Conservation (phyloP, 2,113 vertebrate genomes). For the Dendrocopos noguchii region DNA sequence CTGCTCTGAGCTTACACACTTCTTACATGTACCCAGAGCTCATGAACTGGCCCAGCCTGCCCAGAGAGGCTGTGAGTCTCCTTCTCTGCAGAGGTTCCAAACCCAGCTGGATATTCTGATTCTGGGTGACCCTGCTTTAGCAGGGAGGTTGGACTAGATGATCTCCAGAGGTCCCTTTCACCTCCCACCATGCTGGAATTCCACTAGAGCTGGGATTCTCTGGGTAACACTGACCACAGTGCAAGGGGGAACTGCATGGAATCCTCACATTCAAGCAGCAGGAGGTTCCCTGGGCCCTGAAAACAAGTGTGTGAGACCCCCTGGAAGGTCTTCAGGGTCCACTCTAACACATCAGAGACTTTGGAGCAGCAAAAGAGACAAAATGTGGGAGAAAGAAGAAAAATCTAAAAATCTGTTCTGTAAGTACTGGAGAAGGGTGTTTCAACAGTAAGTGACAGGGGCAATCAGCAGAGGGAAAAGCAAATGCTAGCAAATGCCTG, state of each 20-base stretch:
- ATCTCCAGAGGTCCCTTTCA: too few relatives aligned
- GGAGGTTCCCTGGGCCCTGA: neutral
- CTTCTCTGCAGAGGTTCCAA: too few relatives aligned
- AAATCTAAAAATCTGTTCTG: neutral
- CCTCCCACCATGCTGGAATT: too few relatives aligned
- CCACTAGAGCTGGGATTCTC: neutral
- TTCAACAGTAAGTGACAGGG: neutral
- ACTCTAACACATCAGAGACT: neutral
- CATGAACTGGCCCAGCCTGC: neutral
- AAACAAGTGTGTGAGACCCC: neutral
- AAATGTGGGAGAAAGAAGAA: neutral
- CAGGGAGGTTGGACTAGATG: too few relatives aligned
- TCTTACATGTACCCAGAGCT: rapidly evolving
- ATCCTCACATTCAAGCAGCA: neutral
- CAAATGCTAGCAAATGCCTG: neutral
- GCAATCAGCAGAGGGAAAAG: neutral
- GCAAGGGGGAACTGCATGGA: neutral
- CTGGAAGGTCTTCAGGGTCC: neutral
- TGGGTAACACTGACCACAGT: neutral
- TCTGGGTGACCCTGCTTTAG: too few relatives aligned
- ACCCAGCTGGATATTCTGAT: too few relatives aligned
- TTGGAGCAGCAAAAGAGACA: neutral
- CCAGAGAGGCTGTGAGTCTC: too few relatives aligned
- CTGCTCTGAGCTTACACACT: neutral
- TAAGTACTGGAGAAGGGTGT: neutral